phyloP scores from a whole-genome alignment of 2,113 vertebrate genomes.

The Uria lomvia region DNA sequence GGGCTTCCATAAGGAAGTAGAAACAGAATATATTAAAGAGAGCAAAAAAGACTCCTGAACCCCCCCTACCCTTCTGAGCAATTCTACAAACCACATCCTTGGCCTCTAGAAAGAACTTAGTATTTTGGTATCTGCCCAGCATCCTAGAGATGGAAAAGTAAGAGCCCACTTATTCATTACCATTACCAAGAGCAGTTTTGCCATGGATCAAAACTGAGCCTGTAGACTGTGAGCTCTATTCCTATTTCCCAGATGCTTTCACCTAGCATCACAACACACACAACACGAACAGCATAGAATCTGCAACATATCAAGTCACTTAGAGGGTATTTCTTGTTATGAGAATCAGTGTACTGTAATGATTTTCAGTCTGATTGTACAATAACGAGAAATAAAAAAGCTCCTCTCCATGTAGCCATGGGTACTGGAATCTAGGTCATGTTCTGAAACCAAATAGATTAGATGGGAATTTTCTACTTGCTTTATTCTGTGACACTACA shows the following conservation, averaged over 20 bases:
- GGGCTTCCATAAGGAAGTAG: background rate
- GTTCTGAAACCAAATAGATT: background rate
- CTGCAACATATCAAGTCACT: background rate
- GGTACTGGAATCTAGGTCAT: slow-evolving; percentile 20
- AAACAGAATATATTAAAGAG: background rate
- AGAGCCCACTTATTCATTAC: background rate
- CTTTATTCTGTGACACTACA: background rate
- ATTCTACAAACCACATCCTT: background rate
- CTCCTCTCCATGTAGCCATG: background rate
- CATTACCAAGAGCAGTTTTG: background rate
- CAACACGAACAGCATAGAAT: background rate
- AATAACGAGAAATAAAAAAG: background rate
- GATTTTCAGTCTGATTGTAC: background rate
- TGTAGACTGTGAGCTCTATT: background rate
- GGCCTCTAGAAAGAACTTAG: background rate
- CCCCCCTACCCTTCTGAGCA: background rate
- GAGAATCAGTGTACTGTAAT: background rate
- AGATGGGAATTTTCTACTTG: background rate
- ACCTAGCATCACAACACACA: background rate
- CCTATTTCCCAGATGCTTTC: background rate
- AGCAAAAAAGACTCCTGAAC: background rate
- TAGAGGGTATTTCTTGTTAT: background rate
- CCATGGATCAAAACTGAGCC: background rate
- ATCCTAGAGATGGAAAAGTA: background rate
- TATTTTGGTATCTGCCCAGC: no score